Evolutionary conservation across 2,888 invertebrate species (phyloP), one percentile per base, ranked within the genome.

Genomic region (Eilema griseolum): DNA sequence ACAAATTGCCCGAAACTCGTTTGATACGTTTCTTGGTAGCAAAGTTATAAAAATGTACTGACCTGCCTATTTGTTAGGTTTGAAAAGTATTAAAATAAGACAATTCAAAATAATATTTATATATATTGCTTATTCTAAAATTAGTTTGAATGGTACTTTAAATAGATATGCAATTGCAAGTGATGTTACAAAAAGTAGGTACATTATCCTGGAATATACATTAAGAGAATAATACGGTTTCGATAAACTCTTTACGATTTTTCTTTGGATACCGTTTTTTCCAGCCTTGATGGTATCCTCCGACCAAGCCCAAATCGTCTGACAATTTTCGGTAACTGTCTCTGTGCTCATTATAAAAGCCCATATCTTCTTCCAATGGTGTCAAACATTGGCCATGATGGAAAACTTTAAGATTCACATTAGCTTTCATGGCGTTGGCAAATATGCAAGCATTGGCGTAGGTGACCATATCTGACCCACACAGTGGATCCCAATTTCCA

Each of bases 391-490:
- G 80, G 10, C 81, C 81, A 2, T 66, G 61, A 64, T 81, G 83
- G 16, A 81, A 72, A 11, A 82, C 62, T 66, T 71, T 69, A 12
- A 83, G 81, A 5, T 77, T 67, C 24, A 28, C 5, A 31, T 76
- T 68, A 0, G 0, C 10, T 41, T 70, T 72, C n/a, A 71, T 69
- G 20, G 77, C 82, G 28, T 72, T 57, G 33, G 70, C 67, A 16
- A 78, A 82, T 28, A 78, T 61, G 60, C 84, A 85, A 16, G 76
- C n/a, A 41, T 85, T 85, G 11, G 78, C 76, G 64, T 85, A 85
- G 3, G 84, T 80, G 20, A 78, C 70, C 68, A 77, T 66, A 41
- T 85, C 77, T 1, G 79, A 73, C 0, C 78, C 84, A 67, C 84
- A 85, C 66, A 85, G 61, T 59, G 85, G 84, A 12, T 80, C 74